phyloP scores from a whole-genome alignment of 2,797 vertebrate genomes.

The Halcyon chelicuti region DNA sequence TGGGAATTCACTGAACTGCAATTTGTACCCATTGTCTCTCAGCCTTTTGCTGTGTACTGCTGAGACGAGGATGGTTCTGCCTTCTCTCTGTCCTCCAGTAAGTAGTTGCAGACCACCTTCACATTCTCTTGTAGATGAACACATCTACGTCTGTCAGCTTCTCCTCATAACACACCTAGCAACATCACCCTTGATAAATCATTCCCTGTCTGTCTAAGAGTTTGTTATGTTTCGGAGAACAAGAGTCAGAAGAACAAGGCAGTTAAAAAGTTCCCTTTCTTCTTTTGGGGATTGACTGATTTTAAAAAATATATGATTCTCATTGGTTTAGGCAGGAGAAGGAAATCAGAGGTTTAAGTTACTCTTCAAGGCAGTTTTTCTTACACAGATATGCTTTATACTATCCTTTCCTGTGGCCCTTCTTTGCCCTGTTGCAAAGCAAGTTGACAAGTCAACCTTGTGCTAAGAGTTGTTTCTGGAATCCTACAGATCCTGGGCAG shows the following conservation, averaged over 20 bases:
- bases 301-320: neutral
- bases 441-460: neutral
- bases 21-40: neutral
- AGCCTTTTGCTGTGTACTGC: neutral
- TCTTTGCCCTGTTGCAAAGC: neutral
- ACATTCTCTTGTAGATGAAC: neutral
- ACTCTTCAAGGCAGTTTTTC: neutral
- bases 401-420: neutral
- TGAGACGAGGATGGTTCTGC: neutral
- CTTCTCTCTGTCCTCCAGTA: neutral
- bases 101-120: neutral
- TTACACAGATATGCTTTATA: neutral
- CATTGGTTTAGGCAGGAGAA: neutral
- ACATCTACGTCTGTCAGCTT: neutral
- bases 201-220: neutral
- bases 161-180: neutral
- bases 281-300: neutral
- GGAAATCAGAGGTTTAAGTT: neutral
- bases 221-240: neutral
- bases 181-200: neutral
- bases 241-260: neutral
- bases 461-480: neutral
- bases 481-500: accelerated
- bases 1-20: neutral
- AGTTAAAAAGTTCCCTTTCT: neutral